Conservation (phyloP, 2,888 invertebrate species). For the Dryadula phaetusa region DNA sequence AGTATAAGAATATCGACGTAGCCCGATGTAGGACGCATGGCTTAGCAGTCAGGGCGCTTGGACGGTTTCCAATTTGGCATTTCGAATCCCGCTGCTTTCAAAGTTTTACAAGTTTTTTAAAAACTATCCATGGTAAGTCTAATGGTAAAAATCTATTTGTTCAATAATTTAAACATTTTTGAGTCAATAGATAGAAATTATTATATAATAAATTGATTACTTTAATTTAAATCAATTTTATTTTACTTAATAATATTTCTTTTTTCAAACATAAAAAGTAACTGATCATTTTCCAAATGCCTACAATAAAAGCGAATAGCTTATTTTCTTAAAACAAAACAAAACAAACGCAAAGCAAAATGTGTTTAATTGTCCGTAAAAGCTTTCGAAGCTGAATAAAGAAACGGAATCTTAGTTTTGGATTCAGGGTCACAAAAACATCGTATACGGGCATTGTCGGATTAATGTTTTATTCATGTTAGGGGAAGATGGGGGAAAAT, state of each 20-base stretch:
- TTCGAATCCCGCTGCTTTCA: too few relatives aligned
- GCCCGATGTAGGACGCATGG: too few relatives aligned
- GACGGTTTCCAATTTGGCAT: too few relatives aligned
- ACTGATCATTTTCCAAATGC: neutral
- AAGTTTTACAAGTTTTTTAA: too few relatives aligned
- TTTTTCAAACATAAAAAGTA: neutral
- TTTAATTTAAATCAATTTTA: neutral
- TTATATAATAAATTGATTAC: too few relatives aligned
- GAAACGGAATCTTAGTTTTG: constrained; percentile 41
- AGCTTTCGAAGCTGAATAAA: constrained; percentile 39
- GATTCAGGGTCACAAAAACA: constrained; percentile 44
- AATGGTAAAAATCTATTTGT: too few relatives aligned
- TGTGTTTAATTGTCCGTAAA: constrained; percentile 44
- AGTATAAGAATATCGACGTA: too few relatives aligned
- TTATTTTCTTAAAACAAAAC: constrained; percentile 27
- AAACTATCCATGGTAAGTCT: too few relatives aligned
- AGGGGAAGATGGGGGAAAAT: constrained; percentile 34
- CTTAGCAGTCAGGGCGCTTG: too few relatives aligned
- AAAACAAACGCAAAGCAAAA: constrained; percentile 38
- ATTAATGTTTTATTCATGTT: constrained; percentile 46
- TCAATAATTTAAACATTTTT: too few relatives aligned
- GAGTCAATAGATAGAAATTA: too few relatives aligned
- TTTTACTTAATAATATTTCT: neutral
- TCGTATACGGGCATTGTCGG: constrained; percentile 39
- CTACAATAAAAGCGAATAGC: constrained; percentile 18